Conservation (phyloP, 2,888 invertebrate species). For the Cheiracanthium punctorium region DNA sequence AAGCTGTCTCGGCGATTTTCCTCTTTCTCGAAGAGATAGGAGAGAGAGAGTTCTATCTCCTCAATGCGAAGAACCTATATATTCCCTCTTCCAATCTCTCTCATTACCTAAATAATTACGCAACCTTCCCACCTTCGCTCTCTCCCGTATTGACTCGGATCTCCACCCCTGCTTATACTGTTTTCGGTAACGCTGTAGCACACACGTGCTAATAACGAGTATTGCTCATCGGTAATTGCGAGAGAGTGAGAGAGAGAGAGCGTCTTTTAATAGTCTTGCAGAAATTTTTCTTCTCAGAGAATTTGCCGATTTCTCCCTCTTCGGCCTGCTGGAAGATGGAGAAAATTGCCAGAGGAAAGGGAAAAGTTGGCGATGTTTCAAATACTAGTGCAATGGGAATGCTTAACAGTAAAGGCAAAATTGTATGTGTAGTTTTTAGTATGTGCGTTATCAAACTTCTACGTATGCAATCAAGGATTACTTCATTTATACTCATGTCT, state of each 20-base stretch:
- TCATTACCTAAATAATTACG: constrained; percentile 47
- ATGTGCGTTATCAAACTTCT: no score
- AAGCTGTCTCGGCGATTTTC: background rate
- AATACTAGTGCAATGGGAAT: no score
- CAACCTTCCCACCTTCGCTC: constrained; percentile 20
- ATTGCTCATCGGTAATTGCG: constrained; percentile 63
- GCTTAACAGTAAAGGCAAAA: no score
- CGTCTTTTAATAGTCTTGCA: constrained; percentile 26
- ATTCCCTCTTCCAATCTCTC: constrained; percentile 29
- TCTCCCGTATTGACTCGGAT: constrained; percentile 1
- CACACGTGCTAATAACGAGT: constrained; percentile 66
- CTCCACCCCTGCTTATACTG: background rate
- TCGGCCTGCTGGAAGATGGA: constrained; percentile 12
- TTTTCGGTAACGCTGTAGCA: background rate
- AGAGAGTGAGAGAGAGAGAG: constrained; percentile 8
- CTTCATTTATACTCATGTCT: no score
- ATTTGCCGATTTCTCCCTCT: constrained; percentile 2
- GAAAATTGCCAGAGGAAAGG: background rate
- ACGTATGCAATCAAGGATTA: no score
- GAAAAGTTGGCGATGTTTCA: no score
- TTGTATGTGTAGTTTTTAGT: no score
- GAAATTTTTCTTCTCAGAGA: constrained; percentile 34
- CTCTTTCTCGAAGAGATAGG: no score
- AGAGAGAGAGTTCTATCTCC: no score
- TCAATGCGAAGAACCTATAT: no score